Evolutionary conservation across 2,888 invertebrate species (phyloP), one percentile per base, ranked within the genome.

Genomic region (Entomobrya multifasciata): DNA sequence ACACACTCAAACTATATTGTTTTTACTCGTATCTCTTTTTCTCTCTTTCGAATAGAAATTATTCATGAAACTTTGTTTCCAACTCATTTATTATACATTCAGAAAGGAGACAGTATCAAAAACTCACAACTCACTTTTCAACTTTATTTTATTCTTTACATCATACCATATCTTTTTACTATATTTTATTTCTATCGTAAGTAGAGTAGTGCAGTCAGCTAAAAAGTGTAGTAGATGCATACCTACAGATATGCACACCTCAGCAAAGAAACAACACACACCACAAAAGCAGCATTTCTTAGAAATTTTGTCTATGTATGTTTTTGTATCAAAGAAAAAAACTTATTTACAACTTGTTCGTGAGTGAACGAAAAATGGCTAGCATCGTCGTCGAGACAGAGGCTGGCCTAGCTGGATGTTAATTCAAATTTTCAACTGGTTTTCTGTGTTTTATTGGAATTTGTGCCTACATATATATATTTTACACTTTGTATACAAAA

Each of bases 61-160:
- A 81, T 81, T 81, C 80, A 81, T 70, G 70, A 67, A 81, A 81
- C 80, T 82, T 82, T 82, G 82, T 74, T 82, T 82, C 74, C 60
- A 82, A 72, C 72, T 82, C 82, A 82, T 82, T 82, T 82, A 82
- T 82, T 82, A 82, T 82, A 82, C 82, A 82, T 82, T 82, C 82
- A 82, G 72, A 81, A 55, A 49, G 72, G 82, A 74, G 82, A 82
- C 82, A 82, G 72, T 82, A 82, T 82, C 82, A 74, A 72, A 74
- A 74, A 82, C 82, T 82, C 82, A 82, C 57, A 36, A 82, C 82
- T 82, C 82, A 82, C 57, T 82, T 82, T 82, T 82, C 72, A 82
- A 74, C 82, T 82, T 82, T 52, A 79, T 79, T 80, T 74, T 72
- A 72, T 49, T 72, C 72, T 72, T 15, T 22, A 36, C 36, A 36